phyloP scores from a whole-genome alignment of 1,140 invertebrate species.

The Pseudomyrmex pallidus region DNA sequence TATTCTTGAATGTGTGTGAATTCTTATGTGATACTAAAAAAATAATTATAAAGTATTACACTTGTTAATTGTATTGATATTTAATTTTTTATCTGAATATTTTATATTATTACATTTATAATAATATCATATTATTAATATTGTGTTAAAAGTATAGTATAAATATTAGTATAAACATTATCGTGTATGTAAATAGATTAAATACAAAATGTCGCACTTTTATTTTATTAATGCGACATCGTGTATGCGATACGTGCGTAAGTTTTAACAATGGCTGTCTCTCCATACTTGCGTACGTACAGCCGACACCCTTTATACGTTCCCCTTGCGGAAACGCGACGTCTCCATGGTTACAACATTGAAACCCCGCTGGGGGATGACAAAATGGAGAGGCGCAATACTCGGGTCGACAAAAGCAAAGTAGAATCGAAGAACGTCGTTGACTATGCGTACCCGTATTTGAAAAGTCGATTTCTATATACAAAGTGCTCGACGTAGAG shows the following conservation, averaged over 20 bases:
- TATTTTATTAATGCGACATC: conserved; percentile 71
- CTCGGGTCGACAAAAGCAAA: conserved; percentile 75
- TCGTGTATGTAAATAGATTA: background rate
- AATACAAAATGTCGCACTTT: conserved; percentile 53
- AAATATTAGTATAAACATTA: background rate
- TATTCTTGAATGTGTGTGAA: too few relatives aligned
- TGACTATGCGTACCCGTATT: conserved; percentile 59
- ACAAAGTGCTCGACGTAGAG: conserved; percentile 41
- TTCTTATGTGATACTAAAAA: too few relatives aligned
- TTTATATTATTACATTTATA: background rate
- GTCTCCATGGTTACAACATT: conserved; percentile 86
- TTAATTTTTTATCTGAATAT: background rate
- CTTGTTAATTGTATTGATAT: background rate
- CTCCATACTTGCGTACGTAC: conserved; percentile 77
- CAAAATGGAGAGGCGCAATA: conserved; percentile 84
- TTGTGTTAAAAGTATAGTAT: background rate
- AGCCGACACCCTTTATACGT: conserved; percentile 80
- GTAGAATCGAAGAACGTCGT: conserved; percentile 71
- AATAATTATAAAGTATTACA: background rate
- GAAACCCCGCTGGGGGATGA: conserved; percentile 84
- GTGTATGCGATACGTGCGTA: conserved; percentile 58
- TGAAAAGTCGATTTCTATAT: conserved; percentile 66
- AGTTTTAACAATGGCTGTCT: conserved; percentile 79
- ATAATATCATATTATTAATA: background rate
- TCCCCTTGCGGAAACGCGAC: conserved; percentile 83